Percentiles rank a stretch among this genome's conserved stretches.
Evolutionary conservation across 2,797 vertebrate genomes (phyloP).

Genomic region (Cyprinella venusta): DNA sequence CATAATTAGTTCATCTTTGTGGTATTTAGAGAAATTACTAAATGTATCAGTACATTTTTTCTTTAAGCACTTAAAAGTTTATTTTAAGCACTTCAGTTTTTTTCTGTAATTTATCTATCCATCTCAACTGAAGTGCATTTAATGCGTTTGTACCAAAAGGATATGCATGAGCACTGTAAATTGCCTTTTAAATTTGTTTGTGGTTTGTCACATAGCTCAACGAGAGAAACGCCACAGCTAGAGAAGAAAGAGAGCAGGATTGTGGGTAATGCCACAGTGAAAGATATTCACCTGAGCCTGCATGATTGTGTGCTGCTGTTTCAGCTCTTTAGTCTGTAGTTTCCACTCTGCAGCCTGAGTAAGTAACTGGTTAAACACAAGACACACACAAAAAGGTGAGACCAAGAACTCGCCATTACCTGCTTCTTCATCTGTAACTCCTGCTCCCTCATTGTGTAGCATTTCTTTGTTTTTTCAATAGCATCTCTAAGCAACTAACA

Average conservation of each 20-base stretch:
- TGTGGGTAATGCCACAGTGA: slow-evolving; percentile 40
- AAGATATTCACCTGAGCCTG: slow-evolving; percentile 90
- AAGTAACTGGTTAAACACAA: slow-evolving; percentile 87
- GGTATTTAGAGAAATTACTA: neutral
- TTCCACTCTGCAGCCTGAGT: slow-evolving; percentile 98
- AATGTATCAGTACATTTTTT: neutral
- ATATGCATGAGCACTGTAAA: neutral
- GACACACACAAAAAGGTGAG: slow-evolving; percentile 51
- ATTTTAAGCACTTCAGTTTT: neutral
- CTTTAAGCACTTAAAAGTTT: neutral
- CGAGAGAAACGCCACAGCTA: neutral
- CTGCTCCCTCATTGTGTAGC: slow-evolving; percentile 77
- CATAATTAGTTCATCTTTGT: neutral
- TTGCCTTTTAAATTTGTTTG: slow-evolving; percentile 4
- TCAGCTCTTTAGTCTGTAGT: slow-evolving; percentile 91
- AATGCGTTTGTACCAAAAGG: neutral
- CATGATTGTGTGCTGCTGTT: slow-evolving; percentile 91
- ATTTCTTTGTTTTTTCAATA: slow-evolving; percentile 83
- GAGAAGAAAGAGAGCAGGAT: neutral
- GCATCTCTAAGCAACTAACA: slow-evolving; percentile 78
- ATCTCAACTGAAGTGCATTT: slow-evolving; percentile 4
- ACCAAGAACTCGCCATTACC: slow-evolving; percentile 66
- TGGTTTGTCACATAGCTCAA: slow-evolving; percentile 5
- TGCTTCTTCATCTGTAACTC: slow-evolving; percentile 80
- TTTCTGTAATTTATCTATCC: neutral